Evolutionary conservation across 2,797 vertebrate genomes (phyloP), one percentile per base, ranked within the genome.

Genomic region (Pangasius djambal): DNA sequence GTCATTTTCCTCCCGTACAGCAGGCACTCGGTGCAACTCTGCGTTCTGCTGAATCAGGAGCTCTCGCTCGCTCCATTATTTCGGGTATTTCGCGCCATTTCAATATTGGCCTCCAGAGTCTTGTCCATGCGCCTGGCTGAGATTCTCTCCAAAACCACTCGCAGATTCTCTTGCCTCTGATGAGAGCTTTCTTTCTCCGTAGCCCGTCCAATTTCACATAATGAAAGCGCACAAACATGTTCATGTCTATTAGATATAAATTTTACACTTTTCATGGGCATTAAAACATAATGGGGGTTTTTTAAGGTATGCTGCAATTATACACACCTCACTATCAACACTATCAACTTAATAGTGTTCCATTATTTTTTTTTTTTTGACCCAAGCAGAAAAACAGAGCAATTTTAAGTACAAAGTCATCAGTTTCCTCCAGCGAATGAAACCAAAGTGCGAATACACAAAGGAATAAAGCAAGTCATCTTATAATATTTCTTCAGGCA

Each of bases 1-100:
- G 93, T 93, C 90, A 93, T 95, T 95, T 94, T 88, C 93, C 87
- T 93, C 93, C 92, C 81, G 81, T 25, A 89, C 91, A 81, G 91
- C 91, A 90, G 91, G 90, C 52, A 50, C 74, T 44, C 82, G 74
- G 86, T 87, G 44, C 65, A 83, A 37, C 37, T 37, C 37, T 88
- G 25, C 15, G 9, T 78, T 83, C 69, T 84, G 72, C 86, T 86
- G 78, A 89, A 61, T 89, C 83, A 86, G 86, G 48, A 37, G 20
- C 52, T 50, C 57, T 59, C 15, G 8, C 22, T 70, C 22, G 1
- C 50, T 69, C n/a, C 31, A 37, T 74, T 74, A 65, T 65, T 34
- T 40, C 69, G 48, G 87, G 69, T 65, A 50, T 65, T 74, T 74
- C 55, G 31, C 10, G 10, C 55, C 2, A 55, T 57, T 83, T 88